Percentiles rank a stretch among this genome's conserved stretches.
Conservation (phyloP, 2,113 vertebrate genomes). For the Aspiorhynchus laticeps region DNA sequence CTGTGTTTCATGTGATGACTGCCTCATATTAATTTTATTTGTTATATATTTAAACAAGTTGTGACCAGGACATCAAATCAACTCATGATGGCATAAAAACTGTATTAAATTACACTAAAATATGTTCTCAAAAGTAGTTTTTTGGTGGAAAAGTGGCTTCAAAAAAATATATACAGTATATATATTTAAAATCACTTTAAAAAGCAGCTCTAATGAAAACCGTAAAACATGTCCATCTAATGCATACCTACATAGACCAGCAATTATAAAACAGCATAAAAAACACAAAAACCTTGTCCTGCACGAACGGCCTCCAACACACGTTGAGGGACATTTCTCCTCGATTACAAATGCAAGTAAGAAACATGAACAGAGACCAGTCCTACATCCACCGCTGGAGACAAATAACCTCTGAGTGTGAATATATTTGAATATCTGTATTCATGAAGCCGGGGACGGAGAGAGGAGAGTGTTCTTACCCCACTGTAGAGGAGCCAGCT, state of each 20-base stretch:
- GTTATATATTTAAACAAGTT: not conserved
- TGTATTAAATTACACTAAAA: not conserved
- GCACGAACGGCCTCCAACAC: not conserved
- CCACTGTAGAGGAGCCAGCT: slow-evolving; percentile 95
- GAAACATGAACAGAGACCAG: slow-evolving; percentile 71
- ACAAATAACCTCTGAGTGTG: not conserved
- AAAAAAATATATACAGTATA: too few relatives aligned
- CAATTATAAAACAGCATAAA: not conserved
- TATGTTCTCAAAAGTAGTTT: not conserved
- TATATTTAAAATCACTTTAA: not conserved
- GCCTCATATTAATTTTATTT: not conserved
- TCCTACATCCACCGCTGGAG: not conserved
- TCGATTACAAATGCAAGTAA: slow-evolving; percentile 67
- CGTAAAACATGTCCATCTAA: not conserved
- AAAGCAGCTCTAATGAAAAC: not conserved
- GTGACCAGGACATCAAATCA: not conserved
- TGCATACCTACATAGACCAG: not conserved
- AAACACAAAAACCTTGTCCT: not conserved
- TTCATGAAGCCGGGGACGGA: slow-evolving; percentile 5
- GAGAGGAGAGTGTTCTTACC: slow-evolving; percentile 78
- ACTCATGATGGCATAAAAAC: not conserved
- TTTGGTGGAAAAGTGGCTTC: not conserved
- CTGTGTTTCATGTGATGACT: not conserved
- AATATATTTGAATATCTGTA: slow-evolving; percentile 21
- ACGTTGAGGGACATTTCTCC: not conserved